These are phyloP conservation scores for Phymatocera aterrima DNA, from an alignment of 2,888 invertebrate genomes.

Conservation along the genomic window DNA sequence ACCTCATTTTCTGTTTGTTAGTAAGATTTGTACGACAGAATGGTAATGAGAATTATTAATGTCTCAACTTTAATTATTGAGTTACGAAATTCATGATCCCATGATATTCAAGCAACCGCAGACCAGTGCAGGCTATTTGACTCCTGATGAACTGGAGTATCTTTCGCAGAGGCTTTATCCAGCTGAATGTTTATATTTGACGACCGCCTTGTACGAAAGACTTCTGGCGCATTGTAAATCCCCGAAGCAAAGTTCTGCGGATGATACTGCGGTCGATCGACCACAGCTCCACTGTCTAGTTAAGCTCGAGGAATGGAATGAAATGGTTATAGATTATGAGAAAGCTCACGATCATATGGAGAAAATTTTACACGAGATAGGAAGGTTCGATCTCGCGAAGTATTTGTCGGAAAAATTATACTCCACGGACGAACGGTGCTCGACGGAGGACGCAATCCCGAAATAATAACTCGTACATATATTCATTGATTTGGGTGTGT, in stretches of 20 bases:
- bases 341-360: constrained; percentile 49
- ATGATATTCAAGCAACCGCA: constrained; percentile 22
- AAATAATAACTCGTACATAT: not conserved
- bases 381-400: constrained; percentile 48
- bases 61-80: not conserved
- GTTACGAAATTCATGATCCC: not conserved
- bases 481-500: not conserved
- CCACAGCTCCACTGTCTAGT: constrained; percentile 46
- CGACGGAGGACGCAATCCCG: not conserved
- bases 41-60: not conserved
- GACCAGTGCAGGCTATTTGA: constrained; percentile 47
- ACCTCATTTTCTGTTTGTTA: not conserved
- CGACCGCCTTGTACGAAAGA: constrained; percentile 22
- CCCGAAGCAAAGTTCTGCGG: not conserved
- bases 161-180: constrained; percentile 50
- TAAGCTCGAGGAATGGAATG: constrained; percentile 50
- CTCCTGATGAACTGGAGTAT: constrained; percentile 50
- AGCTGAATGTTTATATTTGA: constrained; percentile 50
- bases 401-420: constrained; percentile 2
- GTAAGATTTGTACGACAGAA: not conserved
- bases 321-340: constrained; percentile 40
- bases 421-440: not conserved
- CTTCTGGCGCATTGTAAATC: not conserved
- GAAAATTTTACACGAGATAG: constrained; percentile 45
- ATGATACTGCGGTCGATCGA: not conserved